phyloP scores from a whole-genome alignment of 1,140 invertebrate genomes.

The Papilio polyxenes region DNA sequence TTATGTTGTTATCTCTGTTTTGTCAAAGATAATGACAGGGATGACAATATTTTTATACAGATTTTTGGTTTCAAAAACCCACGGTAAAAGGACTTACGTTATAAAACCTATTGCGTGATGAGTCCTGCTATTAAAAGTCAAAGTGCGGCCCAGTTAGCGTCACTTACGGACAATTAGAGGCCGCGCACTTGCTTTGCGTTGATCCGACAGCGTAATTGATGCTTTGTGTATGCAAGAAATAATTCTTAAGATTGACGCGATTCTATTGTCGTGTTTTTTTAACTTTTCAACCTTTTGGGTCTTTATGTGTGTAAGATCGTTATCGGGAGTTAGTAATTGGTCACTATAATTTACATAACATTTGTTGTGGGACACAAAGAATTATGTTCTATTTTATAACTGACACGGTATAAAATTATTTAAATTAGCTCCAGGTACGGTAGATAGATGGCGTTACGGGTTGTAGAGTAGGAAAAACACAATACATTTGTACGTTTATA shows the following conservation, averaged over 20 bases:
- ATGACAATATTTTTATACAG: too few relatives aligned
- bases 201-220: constrained; percentile 54
- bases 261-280: constrained; percentile 19
- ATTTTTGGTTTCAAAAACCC: too few relatives aligned
- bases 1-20: too few relatives aligned
- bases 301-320: neutral
- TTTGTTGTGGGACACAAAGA: neutral
- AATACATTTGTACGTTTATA: too few relatives aligned
- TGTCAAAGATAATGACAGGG: too few relatives aligned
- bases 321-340: neutral
- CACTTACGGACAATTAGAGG: constrained; percentile 71
- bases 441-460: neutral
- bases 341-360: neutral
- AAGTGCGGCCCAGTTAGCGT: constrained; percentile 60
- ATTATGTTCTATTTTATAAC: neutral
- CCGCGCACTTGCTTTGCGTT: constrained; percentile 30
- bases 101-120: neutral
- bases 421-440: neutral
- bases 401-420: neutral
- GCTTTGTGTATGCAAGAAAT: constrained; percentile 46
- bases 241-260: constrained; percentile 36
- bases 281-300: neutral
- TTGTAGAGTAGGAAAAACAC: neutral
- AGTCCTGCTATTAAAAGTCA: neutral
- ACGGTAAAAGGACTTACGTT: too few relatives aligned